Base-by-base conservation (phyloP, 2,888 invertebrate species). In the Temnothorax rugatulus region DNA sequence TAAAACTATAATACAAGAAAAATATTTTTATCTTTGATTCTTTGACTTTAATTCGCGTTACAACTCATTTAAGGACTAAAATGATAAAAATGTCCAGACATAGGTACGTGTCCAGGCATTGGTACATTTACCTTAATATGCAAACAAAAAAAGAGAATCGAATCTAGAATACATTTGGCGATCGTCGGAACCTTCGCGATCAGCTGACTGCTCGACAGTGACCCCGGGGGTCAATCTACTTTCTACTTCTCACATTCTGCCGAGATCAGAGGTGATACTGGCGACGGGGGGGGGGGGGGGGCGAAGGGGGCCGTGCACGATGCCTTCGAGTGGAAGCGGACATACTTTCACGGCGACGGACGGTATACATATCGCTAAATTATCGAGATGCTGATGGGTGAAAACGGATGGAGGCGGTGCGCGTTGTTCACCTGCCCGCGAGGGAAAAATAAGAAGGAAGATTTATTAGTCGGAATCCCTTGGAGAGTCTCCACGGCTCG, bases 181-280 rank as follows among this genome's bases (percentile, higher is more conserved):
- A 71, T 69, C 50, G 74, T 69, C 47, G 44, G 68, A 59, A 34
- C n/a, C 50, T 52, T 25, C 44, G n/a, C 81, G 83, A 90, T 90
- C 91, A 90, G 90, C 90, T 88, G 91, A 91, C 89, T 61, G 83
- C 64, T 54, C 90, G 91, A 86, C 90, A 90, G 85, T 92, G 93
- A 93, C 92, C 93, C 86, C 73, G 87, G 93, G 87, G 93, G 93
- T 93, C 93, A 93, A 92, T 93, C 90, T 91, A 91, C 93, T 93
- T 93, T 93, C 93, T 94, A 93, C 91, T 91, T 92, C 91, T 90
- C 91, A 91, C 92, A 92, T 92, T 92, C 91, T 87, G 86, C 83
- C 69, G 83, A 86, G 89, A 90, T 88, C 87, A 84, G 81, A 86
- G 88, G 87, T 87, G 87, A 87, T 82, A 83, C 38, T 82, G n/a